Evolutionary conservation across 2,797 vertebrate species (phyloP).

Genomic region (Gambelia wislizenii): DNA sequence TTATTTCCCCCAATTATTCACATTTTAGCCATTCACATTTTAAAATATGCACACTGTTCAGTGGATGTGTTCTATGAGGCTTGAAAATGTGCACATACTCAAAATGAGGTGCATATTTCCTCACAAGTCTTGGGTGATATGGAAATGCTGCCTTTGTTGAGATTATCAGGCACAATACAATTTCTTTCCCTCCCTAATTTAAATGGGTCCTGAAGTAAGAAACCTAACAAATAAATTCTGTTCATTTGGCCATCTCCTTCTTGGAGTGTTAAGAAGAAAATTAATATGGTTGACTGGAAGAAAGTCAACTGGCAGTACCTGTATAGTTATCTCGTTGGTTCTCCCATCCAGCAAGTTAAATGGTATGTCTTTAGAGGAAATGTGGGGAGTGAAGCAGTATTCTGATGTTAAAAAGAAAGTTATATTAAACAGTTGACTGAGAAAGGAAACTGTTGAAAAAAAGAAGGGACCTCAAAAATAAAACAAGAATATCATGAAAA

Average conservation of each 20-base stretch:
- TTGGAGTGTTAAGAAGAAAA: slow-evolving; percentile 3
- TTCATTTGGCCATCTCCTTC: neutral
- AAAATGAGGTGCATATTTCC: too few species aligned
- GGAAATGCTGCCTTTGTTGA: too few species aligned
- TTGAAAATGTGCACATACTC: too few species aligned
- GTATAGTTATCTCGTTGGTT: slow-evolving; percentile 36
- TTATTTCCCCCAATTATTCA: too few species aligned
- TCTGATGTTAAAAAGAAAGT: neutral
- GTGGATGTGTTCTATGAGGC: too few species aligned
- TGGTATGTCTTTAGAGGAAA: neutral
- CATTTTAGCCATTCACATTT: too few species aligned
- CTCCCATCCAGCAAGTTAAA: slow-evolving; percentile 10
- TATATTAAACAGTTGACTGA: neutral
- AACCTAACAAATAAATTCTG: neutral
- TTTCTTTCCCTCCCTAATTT: neutral
- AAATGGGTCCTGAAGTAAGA: neutral
- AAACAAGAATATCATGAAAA: neutral
- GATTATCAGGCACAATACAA: neutral
- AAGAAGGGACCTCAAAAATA: neutral
- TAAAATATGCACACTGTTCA: too few species aligned
- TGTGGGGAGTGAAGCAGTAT: slow-evolving; percentile 21
- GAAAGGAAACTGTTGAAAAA: neutral
- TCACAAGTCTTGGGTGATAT: too few species aligned
- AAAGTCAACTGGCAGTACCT: slow-evolving; percentile 54
- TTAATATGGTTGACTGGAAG: slow-evolving; percentile 52